Percentiles rank a stretch among this genome's conserved stretches.
phyloP scores from a whole-genome alignment of 2,113 vertebrate genomes.

The Lichenostomus cassidix region DNA sequence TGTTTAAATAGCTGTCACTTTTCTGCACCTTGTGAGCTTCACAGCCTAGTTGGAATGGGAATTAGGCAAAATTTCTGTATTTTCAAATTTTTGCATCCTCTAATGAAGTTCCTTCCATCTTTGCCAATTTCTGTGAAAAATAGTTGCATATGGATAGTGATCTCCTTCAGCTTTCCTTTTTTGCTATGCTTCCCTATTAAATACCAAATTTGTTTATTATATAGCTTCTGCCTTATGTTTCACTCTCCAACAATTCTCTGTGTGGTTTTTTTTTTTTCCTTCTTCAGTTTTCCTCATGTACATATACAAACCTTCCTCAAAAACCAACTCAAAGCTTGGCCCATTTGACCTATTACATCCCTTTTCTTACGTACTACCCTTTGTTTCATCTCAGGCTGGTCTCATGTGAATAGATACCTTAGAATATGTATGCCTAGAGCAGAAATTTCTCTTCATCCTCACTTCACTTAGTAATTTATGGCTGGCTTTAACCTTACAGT shows the following conservation, averaged over 20 bases:
- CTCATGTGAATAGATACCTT: not conserved
- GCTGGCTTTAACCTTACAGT: not conserved
- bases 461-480: not conserved
- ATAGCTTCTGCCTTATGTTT: not conserved
- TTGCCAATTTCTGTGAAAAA: not conserved
- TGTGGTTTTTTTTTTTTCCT: not conserved
- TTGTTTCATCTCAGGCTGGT: not conserved
- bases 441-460: not conserved
- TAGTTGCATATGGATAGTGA: not conserved
- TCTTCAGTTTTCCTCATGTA: not conserved
- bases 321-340: not conserved
- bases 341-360: not conserved
- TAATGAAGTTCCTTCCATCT: not conserved
- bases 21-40: not conserved
- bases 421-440: not conserved
- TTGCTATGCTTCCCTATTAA: not conserved
- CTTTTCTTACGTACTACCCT: not conserved
- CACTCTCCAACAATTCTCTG: not conserved
- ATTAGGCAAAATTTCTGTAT: not conserved
- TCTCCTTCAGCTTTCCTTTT: not conserved
- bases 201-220: not conserved
- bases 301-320: not conserved
- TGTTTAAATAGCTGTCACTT: not conserved
- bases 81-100: not conserved
- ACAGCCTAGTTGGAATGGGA: not conserved